Evolutionary conservation across 2,888 invertebrate species (phyloP), one percentile per base, ranked within the genome.

Genomic region (Prosapia bicincta): DNA sequence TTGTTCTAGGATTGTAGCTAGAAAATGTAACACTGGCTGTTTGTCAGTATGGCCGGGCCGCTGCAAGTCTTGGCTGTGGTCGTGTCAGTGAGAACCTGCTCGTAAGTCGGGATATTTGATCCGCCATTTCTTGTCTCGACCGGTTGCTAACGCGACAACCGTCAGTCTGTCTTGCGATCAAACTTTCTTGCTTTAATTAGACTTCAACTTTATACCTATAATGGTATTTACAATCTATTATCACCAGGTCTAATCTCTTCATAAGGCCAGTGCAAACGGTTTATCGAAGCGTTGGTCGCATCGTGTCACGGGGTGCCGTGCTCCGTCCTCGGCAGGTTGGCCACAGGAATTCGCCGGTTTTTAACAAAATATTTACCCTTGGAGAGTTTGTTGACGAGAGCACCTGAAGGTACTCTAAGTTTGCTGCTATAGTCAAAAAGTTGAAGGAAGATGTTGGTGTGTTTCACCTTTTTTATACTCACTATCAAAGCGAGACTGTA

Each of bases 11-110:
- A 72, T 72, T 72, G 67, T 72, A 26, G 54, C 66, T 15, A 24
- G 24, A 32, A 69, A 69, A 65, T 74, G 74, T 69, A 69, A 69
- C 74, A 69, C 26, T 65, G 67, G 24, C 67, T 5, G 67, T n/a
- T 67, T 26, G 26, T 67, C 67, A 26, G 67, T 26, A 25, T 26
- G 67, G 26, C 67, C 67, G 26, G 54, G 54, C 54, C 54, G 54
- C 54, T 54, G 20, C 54, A 20, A 54, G 38, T 15, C 15, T 9
- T 38, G 38, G 54, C 54, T 54, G 54, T 54, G 54, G 54, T 54
- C 20, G 54, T 54, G 74, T 74, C 69, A 74, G 69, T 69, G 69
- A 74, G 74, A 74, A 74, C 74, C 74, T 74, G 74, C 74, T 54
- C 54, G 54, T 13, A 54, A 54, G 74, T 74, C 74, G 69, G 66